Evolutionary conservation across 1,140 invertebrate species (phyloP).

Genomic region (Trichonephila clavata): DNA sequence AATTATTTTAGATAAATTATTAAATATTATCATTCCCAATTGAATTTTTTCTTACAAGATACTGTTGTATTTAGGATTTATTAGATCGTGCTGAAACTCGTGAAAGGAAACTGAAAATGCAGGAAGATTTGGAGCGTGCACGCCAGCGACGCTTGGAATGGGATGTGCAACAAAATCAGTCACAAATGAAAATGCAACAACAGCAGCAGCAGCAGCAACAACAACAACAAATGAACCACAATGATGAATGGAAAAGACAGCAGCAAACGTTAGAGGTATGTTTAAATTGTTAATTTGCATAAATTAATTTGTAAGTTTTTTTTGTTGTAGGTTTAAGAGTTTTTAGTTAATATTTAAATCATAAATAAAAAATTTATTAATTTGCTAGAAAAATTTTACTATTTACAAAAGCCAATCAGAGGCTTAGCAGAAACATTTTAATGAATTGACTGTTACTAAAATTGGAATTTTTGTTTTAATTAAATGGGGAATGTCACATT

Average conservation of each 20-base stretch:
- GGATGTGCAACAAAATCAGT: slow-evolving; percentile 77
- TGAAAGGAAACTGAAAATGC: slow-evolving; percentile 78
- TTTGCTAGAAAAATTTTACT: not conserved
- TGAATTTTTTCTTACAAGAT: not conserved
- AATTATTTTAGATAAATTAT: no score
- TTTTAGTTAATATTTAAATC: not conserved
- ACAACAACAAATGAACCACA: not conserved
- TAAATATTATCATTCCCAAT: no score
- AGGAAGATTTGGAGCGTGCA: slow-evolving; percentile 81
- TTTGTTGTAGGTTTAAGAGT: not conserved
- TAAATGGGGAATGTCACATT: no score
- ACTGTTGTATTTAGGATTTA: slow-evolving; percentile 47
- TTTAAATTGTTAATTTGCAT: not conserved
- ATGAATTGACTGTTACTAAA: no score
- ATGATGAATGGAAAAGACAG: slow-evolving; percentile 69
- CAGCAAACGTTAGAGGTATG: slow-evolving; percentile 67
- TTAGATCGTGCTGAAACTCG: slow-evolving; percentile 77
- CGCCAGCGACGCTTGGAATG: slow-evolving; percentile 79
- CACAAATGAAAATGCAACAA: slow-evolving; percentile 77
- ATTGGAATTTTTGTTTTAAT: no score
- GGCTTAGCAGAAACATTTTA: no score
- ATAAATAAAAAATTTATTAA: not conserved
- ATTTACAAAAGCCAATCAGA: no score
- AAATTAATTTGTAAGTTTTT: not conserved
- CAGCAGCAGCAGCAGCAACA: slow-evolving; percentile 68